Base-by-base conservation (phyloP, 2,797 vertebrate genomes). In the Phyllotis vaccarum region DNA sequence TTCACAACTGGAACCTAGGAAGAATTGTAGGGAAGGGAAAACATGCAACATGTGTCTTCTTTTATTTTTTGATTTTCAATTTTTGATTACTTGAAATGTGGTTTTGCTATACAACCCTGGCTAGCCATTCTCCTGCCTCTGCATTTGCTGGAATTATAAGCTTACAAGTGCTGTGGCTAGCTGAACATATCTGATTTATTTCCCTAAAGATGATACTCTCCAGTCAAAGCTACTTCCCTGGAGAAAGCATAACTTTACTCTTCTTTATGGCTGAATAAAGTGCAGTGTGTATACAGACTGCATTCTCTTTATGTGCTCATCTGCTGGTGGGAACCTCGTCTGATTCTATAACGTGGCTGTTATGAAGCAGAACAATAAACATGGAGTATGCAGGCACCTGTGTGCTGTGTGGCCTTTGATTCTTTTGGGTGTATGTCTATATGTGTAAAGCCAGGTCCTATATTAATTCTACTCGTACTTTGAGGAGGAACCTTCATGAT, bases 241-340 rank as follows among this genome's bases (percentile, higher is more conserved):
- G 17, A 75, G 29, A 34, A 60, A 54, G 9, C 54, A n/a, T 16
- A n/a, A 46, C 5, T 75, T 2, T 29, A 60, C 24, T 37, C 49
- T 5, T 86, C 34, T 37, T 43, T 87, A 31, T 21, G 86, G 27
- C n/a, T n/a, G 54, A 60, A 14, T 34, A 34, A 13, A 34, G 11
- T 24, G 5, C 11, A 31, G 8, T 24, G 11, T 60, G 29, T 1
- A 16, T 14, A 60, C 68, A 87, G 3, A 37, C 27, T 1, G 0
- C 37, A 46, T 5, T 31, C 3, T 58, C 37, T 56, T 54, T 43
- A 9, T 6, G 22, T 34, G 56, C 13, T 40, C 34, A 12, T 19
- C 49, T 37, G 24, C 14, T 56, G 34, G 37, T 6, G 52, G 49
- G 54, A 34, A 68, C 43, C 16, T 19, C 11, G n/a, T 34, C 19